Evolutionary conservation across 2,113 vertebrate genomes (phyloP).

Genomic region (Carollia perspicillata): DNA sequence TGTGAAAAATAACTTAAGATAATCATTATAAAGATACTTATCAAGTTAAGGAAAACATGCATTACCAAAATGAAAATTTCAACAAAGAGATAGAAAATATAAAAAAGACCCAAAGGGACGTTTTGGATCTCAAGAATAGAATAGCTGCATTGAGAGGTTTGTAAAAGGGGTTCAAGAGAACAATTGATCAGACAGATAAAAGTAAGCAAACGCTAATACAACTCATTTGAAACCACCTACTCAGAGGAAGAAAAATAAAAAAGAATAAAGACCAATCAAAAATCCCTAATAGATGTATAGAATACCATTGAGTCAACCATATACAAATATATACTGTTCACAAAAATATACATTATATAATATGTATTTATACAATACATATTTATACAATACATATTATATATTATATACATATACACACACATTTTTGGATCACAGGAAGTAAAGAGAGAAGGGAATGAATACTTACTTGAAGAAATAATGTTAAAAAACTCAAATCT

Average conservation of each 20-base stretch:
- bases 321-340: background rate
- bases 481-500: no score
- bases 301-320: no score
- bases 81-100: background rate
- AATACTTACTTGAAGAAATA: no score
- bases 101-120: background rate
- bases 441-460: no score
- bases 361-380: no score
- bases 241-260: background rate
- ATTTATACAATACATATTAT: no score
- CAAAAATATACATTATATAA: no score
- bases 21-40: background rate
- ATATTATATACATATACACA: no score
- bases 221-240: background rate
- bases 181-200: background rate
- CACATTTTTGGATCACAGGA: no score
- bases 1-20: background rate
- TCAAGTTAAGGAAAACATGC: background rate
- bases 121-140: background rate
- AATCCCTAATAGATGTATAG: no score
- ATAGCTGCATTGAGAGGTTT: background rate
- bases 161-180: background rate
- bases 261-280: background rate
- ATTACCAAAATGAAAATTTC: background rate
- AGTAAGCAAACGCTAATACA: background rate